Evolutionary conservation across 2,888 invertebrate species (phyloP), one percentile per base, ranked within the genome.

Genomic region (Cheilosia variabilis): DNA sequence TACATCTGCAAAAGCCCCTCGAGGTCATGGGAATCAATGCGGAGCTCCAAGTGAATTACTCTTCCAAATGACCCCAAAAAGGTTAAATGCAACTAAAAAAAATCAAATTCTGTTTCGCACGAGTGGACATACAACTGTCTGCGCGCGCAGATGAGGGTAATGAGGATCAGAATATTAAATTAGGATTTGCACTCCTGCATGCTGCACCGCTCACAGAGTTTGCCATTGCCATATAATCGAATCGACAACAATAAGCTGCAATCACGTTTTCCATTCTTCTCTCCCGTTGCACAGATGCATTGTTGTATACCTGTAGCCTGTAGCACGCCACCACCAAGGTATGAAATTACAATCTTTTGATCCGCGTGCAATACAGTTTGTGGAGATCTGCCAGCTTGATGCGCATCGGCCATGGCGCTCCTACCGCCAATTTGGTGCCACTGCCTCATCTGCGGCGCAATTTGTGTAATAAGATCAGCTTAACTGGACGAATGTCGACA

Each of bases 381-480:
- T 76, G 52, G 47, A 63, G 65, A 45, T 58, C 5, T 24, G 9
- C 41, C 47, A 43, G 5, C 17, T 43, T 37, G 15, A 43, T 57
- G 47, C 34, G 34, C 52, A n/a, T 37, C 37, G 13, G 53, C 37
- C 19, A 50, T 50, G 84, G 72, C 81, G 76, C 80, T 76, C 76
- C 80, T 60, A 71, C 84, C 17, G 63, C 62, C 84, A 84, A 83
- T 62, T 84, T 76, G 57, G 47, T 66, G 47, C 58, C 57, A 43
- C 50, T 41, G 60, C 45, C 53, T 62, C 71, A 72, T 71, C 66
- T 17, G 55, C 50, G 52, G 50, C 72, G 86, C 72, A 86, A 81
- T 86, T 86, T 86, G 86, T 86, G 86, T 86, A 86, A 86, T 86
- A 81, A 81, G 86, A 86, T 86, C 86, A 77, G 86, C 81, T 72